Evolutionary conservation across 2,888 invertebrate genomes (phyloP).

Genomic region (Sarcophaga carnaria): DNA sequence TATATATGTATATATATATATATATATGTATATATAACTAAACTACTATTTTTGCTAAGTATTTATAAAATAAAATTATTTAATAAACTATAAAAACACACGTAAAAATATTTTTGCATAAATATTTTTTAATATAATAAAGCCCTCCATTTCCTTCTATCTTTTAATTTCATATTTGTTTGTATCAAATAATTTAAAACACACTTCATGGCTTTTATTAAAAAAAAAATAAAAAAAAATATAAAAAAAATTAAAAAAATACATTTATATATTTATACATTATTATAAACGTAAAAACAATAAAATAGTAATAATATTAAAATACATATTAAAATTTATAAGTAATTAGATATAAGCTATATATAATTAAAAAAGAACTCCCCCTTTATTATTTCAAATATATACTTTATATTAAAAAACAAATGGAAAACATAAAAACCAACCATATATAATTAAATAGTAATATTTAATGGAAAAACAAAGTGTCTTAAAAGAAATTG

Average conservation of each 20-base stretch:
- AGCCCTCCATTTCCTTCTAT: slow-evolving; percentile 69
- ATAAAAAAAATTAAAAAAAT: slow-evolving; percentile 16
- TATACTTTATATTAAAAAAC: slow-evolving; percentile 50
- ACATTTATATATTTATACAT: slow-evolving; percentile 56
- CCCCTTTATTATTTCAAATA: slow-evolving; percentile 48
- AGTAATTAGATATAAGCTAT: slow-evolving; percentile 68
- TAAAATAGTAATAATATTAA: slow-evolving; percentile 47
- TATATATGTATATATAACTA: slow-evolving; percentile 35
- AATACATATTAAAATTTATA: slow-evolving; percentile 53
- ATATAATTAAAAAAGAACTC: slow-evolving; percentile 53
- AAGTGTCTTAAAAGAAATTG: slow-evolving; percentile 79
- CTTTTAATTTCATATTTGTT: slow-evolving; percentile 39
- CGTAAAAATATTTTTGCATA: slow-evolving; percentile 64
- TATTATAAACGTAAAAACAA: slow-evolving; percentile 24
- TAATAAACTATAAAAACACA: slow-evolving; percentile 16
- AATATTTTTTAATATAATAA: slow-evolving; percentile 52
- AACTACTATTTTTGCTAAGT: slow-evolving; percentile 69
- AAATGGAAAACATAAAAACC: slow-evolving; percentile 54
- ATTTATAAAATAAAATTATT: slow-evolving; percentile 61
- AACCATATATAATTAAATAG: slow-evolving; percentile 64
- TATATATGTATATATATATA: neutral
- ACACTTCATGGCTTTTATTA: slow-evolving; percentile 65
- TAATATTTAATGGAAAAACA: slow-evolving; percentile 74
- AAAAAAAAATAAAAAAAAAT: slow-evolving; percentile 29
- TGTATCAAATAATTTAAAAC: slow-evolving; percentile 63